phyloP scores from a whole-genome alignment of 2,888 invertebrate genomes.

The Leptopilina myrica region DNA sequence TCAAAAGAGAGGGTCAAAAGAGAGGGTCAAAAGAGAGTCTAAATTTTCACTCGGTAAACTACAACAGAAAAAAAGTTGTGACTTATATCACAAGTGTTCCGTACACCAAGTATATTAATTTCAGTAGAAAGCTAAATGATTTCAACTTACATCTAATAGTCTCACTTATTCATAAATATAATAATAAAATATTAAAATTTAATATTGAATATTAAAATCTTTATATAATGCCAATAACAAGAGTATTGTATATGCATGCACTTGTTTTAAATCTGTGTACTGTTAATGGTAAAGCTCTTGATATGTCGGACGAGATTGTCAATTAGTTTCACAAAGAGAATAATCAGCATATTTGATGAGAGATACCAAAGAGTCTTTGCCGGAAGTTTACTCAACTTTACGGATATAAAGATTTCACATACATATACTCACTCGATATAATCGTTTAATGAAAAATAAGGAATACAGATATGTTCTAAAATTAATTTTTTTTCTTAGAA shows the following conservation, averaged over 20 bases:
- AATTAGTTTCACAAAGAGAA: conserved; percentile 49
- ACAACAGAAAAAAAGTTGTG: too few relatives aligned
- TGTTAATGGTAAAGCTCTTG: conserved; percentile 18
- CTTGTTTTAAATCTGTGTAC: background rate
- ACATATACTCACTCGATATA: background rate
- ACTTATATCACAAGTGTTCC: too few relatives aligned
- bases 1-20: too few relatives aligned
- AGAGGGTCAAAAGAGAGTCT: too few relatives aligned
- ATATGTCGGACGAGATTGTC: conserved; percentile 44
- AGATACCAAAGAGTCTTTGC: conserved; percentile 13
- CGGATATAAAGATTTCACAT: background rate
- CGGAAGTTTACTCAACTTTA: conserved; percentile 19
- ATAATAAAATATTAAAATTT: too few relatives aligned
- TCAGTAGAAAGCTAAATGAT: too few relatives aligned
- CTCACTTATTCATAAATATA: too few relatives aligned
- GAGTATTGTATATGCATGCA: background rate
- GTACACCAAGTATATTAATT: too few relatives aligned
- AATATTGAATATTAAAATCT: too few relatives aligned
- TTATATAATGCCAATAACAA: background rate
- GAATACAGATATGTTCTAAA: background rate
- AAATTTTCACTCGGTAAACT: too few relatives aligned
- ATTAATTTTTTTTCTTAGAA: background rate
- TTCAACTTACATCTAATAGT: too few relatives aligned
- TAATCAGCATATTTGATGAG: conserved; percentile 47
- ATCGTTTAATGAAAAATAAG: conserved; percentile 42